A percentile compares a stretch with the other conserved stretches of the same genome.
Evolutionary conservation across 2,797 vertebrate genomes (phyloP).

Genomic region (Enoplosus armatus): DNA sequence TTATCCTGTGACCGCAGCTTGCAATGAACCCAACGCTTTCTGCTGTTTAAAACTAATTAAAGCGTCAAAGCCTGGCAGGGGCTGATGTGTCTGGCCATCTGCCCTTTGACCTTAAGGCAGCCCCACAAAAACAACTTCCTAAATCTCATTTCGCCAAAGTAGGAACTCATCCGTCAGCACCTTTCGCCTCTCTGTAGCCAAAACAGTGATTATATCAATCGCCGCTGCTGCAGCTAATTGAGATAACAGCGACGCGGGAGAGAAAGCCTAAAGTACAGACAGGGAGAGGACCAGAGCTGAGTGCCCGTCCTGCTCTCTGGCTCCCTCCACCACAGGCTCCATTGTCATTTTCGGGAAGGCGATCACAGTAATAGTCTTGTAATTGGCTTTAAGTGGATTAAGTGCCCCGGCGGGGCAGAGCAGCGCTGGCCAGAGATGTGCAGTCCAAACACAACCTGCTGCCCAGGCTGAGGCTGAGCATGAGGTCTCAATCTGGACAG

Average conservation of each 20-base stretch:
- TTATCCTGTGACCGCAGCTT: constrained; percentile 4
- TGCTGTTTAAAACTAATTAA: constrained; percentile 53
- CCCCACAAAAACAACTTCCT: constrained; percentile 54
- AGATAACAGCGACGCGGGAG: constrained; percentile 58
- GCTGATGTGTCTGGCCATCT: constrained; percentile 43
- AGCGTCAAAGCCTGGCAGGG: constrained; percentile 29
- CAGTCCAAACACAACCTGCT: constrained; percentile 67
- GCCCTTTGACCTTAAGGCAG: constrained; percentile 62
- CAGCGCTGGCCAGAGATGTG: constrained; percentile 51
- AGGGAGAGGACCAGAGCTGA: constrained; percentile 32
- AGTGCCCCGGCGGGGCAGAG: constrained; percentile 50
- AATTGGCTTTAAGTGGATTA: constrained; percentile 87
- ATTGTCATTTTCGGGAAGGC: constrained; percentile 81
- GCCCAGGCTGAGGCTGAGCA: constrained; percentile 35
- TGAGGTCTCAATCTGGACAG: constrained; percentile 77
- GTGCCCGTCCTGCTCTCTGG: constrained; percentile 39
- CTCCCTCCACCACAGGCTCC: constrained; percentile 44
- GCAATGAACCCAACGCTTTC: not conserved
- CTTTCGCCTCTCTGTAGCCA: constrained; percentile 61
- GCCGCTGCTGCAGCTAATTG: constrained; percentile 49
- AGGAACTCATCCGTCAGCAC: constrained; percentile 72
- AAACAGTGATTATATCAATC: constrained; percentile 75
- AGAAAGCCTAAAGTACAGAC: constrained; percentile 13
- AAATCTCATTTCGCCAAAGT: constrained; percentile 64
- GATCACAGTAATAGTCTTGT: constrained; percentile 83